Evolutionary conservation across 2,888 invertebrate species (phyloP), one percentile per base, ranked within the genome.

Genomic region (Desoria tigrina): DNA sequence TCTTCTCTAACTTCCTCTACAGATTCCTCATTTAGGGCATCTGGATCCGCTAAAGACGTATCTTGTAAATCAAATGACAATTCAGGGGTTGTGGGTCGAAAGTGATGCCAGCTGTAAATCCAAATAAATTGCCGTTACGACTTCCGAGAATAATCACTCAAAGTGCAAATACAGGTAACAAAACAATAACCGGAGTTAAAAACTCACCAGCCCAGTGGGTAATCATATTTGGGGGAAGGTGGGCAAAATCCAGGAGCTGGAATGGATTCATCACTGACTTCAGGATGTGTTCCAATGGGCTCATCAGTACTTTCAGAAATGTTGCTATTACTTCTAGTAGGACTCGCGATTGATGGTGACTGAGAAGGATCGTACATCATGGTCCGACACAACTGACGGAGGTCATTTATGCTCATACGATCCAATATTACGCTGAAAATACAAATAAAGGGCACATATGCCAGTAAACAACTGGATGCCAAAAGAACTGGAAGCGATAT

Each of bases 301-400:
- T 54, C 54, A 28, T 14, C 4, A 28, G 32, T 54, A 18, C 6
- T n/a, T 24, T 54, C 51, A 24, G 51, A 24, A 3, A 24, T 9
- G 27, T 51, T 45, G 45, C 55, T 57, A 57, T 24, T 42, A 32
- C 42, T 57, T 82, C 68, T 85, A 84, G 61, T 88, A 87, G 68
- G 85, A 82, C 71, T 86, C 84, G 66, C 94, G 86, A 83, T 94
- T 94, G 71, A n/a, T n/a, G n/a, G n/a, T n/a, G n/a, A 95, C 86
- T 75, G 85, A 84, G 78, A 26, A 79, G 79, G 58, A 55, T 49
- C 54, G 37, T 45, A 50, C 28, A 49, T 23, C 60, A 60, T 51
- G n/a, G 27, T 9, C 32, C 37, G 45, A 50, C 27, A 45, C 2
- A 50, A 23, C 18, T n/a, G 23, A 50, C 50, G 28, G n/a, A 50